Conservation (phyloP, 92 coral and sea anemone species). For the Parazoanthus atlanticus region DNA sequence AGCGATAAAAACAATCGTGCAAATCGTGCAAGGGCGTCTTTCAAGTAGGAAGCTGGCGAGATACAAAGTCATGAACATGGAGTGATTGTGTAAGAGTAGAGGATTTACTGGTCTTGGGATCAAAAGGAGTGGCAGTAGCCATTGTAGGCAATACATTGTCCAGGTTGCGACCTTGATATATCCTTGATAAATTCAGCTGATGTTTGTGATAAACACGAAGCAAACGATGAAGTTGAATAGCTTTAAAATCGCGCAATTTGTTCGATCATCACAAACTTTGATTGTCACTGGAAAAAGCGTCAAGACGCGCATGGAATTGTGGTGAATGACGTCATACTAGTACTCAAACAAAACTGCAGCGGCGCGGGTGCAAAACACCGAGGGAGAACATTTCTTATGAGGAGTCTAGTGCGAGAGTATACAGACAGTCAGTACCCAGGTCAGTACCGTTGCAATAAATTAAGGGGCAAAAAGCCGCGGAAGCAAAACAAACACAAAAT, state of each 20-base stretch:
- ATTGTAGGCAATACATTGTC: slow-evolving; percentile 95
- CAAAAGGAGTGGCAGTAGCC: slow-evolving; percentile 93
- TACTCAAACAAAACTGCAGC: background rate
- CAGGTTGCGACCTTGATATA: slow-evolving; percentile 25
- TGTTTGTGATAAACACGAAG: background rate
- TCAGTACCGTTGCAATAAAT: too few relatives aligned
- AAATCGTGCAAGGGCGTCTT: slow-evolving; percentile 99
- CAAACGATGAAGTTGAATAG: background rate
- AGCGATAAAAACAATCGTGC: slow-evolving; percentile 94
- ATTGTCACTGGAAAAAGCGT: background rate
- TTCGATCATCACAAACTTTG: background rate
- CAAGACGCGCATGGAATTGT: slow-evolving; percentile 36
- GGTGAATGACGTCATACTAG: slow-evolving; percentile 40
- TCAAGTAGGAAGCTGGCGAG: slow-evolving; percentile 98
- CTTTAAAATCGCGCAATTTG: background rate
- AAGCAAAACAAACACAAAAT: too few relatives aligned
- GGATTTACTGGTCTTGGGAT: slow-evolving; percentile 98
- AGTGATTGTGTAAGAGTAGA: slow-evolving; percentile 92
- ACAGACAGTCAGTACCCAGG: too few relatives aligned
- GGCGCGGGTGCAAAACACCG: background rate
- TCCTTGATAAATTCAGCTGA: slow-evolving; percentile 2
- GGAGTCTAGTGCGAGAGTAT: too few relatives aligned
- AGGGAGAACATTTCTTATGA: background rate
- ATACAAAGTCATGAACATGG: slow-evolving; percentile 99
- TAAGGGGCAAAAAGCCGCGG: too few relatives aligned